Conservation (phyloP, 2,113 vertebrate genomes). For the Elaphurus davidianus region DNA sequence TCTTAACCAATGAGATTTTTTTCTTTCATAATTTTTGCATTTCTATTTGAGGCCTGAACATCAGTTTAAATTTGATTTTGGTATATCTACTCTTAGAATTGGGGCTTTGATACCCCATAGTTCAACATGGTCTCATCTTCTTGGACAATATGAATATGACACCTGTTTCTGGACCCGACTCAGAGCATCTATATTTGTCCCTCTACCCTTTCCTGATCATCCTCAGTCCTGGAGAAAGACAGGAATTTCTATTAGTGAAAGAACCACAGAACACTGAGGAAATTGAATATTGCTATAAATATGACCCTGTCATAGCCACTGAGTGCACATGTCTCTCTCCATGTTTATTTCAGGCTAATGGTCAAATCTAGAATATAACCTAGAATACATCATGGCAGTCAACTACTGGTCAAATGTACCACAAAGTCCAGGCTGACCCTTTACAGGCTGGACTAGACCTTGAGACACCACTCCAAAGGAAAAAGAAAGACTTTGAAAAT, state of each 20-base stretch:
- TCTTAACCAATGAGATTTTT: background rate
- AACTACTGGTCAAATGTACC: background rate
- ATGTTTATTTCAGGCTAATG: background rate
- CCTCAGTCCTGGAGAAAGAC: background rate
- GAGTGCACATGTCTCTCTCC: background rate
- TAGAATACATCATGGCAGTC: background rate
- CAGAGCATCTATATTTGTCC: background rate
- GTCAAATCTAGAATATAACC: background rate
- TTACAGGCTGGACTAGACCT: background rate
- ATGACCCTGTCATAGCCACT: background rate
- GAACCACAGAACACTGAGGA: background rate
- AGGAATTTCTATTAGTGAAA: background rate
- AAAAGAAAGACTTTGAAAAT: background rate
- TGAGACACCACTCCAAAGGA: background rate
- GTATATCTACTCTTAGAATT: background rate
- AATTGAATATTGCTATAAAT: background rate
- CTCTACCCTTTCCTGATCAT: background rate
- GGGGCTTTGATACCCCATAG: background rate
- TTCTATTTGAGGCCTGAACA: background rate
- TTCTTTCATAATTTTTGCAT: background rate
- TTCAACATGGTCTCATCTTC: background rate
- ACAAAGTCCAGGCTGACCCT: background rate
- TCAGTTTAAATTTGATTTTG: background rate
- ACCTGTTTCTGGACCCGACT: background rate
- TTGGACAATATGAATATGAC: background rate